A percentile compares a stretch with the other conserved stretches of the same genome.
phyloP scores from a whole-genome alignment of 2,113 vertebrate species.

The Polyodon spathula region DNA sequence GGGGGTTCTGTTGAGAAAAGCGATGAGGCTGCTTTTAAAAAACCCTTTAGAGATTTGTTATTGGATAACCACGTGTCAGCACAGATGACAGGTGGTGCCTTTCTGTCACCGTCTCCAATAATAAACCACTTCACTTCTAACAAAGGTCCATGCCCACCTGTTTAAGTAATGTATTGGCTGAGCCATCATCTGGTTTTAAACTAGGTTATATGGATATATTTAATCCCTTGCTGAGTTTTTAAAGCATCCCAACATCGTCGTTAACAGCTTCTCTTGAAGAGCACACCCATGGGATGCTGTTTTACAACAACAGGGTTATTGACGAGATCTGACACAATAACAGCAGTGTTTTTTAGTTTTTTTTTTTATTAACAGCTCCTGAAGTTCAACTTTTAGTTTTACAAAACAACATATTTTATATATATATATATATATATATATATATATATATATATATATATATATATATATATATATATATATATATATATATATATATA shows the following conservation, averaged over 20 bases:
- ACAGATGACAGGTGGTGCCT: slow-evolving; percentile 2
- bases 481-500: no score
- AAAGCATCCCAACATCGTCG: not conserved
- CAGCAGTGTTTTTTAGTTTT: no score
- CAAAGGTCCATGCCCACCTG: slow-evolving; percentile 4
- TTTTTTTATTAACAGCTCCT: no score
- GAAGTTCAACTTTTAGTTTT: no score
- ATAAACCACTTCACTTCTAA: slow-evolving; percentile 5
- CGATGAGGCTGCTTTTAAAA: not conserved
- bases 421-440: no score
- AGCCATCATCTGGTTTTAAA: not conserved
- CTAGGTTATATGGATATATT: not conserved
- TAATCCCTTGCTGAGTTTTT: not conserved
- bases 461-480: no score
- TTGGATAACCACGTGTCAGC: not conserved
- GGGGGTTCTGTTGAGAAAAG: not conserved
- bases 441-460: no score
- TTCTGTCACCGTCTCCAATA: not conserved
- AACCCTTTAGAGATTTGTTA: not conserved
- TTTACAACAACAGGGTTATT: no score
- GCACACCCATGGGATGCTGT: no score
- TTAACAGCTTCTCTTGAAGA: not conserved
- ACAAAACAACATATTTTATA: no score
- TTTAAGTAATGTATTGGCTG: not conserved
- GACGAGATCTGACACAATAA: no score